A percentile compares a stretch with the other conserved stretches of the same genome.
Evolutionary conservation across 1,140 invertebrate species (phyloP).

Genomic region (Anoplophora glabripennis): DNA sequence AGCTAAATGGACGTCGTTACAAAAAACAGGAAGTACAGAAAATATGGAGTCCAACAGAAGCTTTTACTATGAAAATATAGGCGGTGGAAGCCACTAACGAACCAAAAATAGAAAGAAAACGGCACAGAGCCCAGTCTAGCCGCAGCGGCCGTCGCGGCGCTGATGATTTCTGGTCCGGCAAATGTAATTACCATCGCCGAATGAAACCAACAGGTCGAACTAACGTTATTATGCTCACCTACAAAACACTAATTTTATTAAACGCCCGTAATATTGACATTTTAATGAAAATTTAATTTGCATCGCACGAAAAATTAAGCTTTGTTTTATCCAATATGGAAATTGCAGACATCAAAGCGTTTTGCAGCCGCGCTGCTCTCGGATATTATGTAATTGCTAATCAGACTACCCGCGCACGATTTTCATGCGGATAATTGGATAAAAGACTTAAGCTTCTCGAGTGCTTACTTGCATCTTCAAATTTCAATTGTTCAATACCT

Average conservation of each 20-base stretch:
- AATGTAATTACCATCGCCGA: conserved; percentile 33
- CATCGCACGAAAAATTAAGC: conserved; percentile 36
- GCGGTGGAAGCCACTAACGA: too few relatives aligned
- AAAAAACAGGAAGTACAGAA: too few relatives aligned
- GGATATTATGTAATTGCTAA: conserved; percentile 27
- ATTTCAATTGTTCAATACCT: conserved; percentile 3
- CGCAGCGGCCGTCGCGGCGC: neutral
- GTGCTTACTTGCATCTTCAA: conserved; percentile 4
- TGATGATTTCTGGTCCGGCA: conserved; percentile 16
- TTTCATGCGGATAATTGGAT: conserved; percentile 15
- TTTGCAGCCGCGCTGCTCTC: neutral
- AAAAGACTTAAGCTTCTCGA: conserved; percentile 15
- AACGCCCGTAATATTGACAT: conserved; percentile 40
- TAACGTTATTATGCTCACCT: conserved; percentile 39
- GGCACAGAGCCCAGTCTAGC: too few relatives aligned
- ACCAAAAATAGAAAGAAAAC: too few relatives aligned
- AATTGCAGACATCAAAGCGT: conserved; percentile 38
- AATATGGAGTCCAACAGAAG: too few relatives aligned
- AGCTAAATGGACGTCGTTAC: too few relatives aligned
- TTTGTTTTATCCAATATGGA: conserved; percentile 29
- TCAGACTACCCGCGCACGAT: conserved; percentile 26
- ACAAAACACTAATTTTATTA: conserved; percentile 42
- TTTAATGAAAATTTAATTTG: conserved; percentile 44
- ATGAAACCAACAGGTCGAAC: conserved; percentile 39
- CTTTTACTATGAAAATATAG: too few relatives aligned